Conservation (phyloP, 2,888 invertebrate species). For the Holacanthella duospinosa region DNA sequence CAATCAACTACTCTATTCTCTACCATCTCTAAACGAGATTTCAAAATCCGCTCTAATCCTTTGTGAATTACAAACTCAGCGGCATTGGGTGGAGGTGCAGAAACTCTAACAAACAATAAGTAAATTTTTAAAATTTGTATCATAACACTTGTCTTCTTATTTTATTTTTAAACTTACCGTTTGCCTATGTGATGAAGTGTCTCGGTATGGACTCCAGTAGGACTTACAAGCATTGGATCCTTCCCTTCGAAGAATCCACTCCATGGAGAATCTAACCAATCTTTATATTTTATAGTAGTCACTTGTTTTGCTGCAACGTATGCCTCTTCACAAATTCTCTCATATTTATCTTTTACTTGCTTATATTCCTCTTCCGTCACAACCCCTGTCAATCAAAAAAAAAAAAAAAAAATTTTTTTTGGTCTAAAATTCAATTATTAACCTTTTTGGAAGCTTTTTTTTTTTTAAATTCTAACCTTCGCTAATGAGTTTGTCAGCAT, state of each 20-base stretch:
- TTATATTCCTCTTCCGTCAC: slow-evolving; percentile 65
- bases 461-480: slow-evolving; percentile 46
- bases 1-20: slow-evolving; percentile 80
- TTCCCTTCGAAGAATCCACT: slow-evolving; percentile 79
- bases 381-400: too few relatives aligned
- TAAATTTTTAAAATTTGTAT: too few relatives aligned
- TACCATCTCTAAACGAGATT: slow-evolving; percentile 85
- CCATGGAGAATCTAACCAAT: slow-evolving; percentile 96
- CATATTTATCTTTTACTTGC: slow-evolving; percentile 80
- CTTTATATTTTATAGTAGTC: slow-evolving; percentile 83
- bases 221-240: slow-evolving; percentile 69
- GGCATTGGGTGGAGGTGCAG: slow-evolving; percentile 72
- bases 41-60: slow-evolving; percentile 78
- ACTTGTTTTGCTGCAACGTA: slow-evolving; percentile 70
- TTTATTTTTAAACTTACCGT: too few relatives aligned
- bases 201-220: slow-evolving; percentile 79
- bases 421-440: too few relatives aligned
- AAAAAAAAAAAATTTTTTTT: too few relatives aligned
- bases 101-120: slow-evolving; percentile 47
- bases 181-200: slow-evolving; percentile 75
- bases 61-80: slow-evolving; percentile 80
- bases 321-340: slow-evolving; percentile 83
- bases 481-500: slow-evolving; percentile 65
- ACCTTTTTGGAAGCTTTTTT: too few relatives aligned
- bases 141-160: too few relatives aligned